phyloP scores from a whole-genome alignment of 2,113 vertebrate genomes.

The Prietella phreatophila region DNA sequence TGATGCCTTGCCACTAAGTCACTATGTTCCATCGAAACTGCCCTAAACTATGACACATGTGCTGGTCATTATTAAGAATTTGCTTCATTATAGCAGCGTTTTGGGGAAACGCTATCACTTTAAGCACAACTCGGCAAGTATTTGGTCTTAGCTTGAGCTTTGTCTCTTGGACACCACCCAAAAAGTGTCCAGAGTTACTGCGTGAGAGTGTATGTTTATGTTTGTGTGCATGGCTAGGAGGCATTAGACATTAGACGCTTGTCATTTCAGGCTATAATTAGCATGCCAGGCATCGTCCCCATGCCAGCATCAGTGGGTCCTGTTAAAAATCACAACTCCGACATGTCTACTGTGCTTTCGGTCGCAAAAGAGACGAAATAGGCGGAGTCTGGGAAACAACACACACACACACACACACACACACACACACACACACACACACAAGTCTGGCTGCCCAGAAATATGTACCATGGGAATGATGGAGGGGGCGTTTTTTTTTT shows the following conservation, averaged over 20 bases:
- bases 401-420: conserved; percentile 16
- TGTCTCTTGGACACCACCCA: conserved; percentile 30
- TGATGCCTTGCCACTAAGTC: conserved; percentile 5
- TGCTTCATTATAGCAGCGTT: not conserved
- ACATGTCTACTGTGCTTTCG: conserved; percentile 27
- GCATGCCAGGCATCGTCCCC: conserved; percentile 22
- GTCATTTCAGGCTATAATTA: conserved; percentile 33
- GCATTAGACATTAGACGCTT: conserved; percentile 12
- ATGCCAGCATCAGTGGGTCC: conserved; percentile 40
- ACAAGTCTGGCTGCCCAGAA: conserved; percentile 32
- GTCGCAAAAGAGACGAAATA: conserved; percentile 20
- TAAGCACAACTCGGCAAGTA: not conserved
- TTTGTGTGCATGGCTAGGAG: not conserved
- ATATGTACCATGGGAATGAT: conserved; percentile 46
- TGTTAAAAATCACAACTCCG: conserved; percentile 46
- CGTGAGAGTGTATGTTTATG: not conserved
- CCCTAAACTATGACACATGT: conserved; percentile 27
- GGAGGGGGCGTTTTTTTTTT: conserved; percentile 24
- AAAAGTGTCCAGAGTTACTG: conserved; percentile 10
- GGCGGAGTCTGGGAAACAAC: conserved; percentile 43
- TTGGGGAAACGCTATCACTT: not conserved
- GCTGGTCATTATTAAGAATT: conserved; percentile 20
- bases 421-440: not conserved
- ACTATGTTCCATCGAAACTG: not conserved
- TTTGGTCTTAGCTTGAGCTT: conserved; percentile 14